Percentiles rank a stretch among this genome's conserved stretches.
Evolutionary conservation across 2,888 invertebrate species (phyloP).

Genomic region (Venusia cambrica): DNA sequence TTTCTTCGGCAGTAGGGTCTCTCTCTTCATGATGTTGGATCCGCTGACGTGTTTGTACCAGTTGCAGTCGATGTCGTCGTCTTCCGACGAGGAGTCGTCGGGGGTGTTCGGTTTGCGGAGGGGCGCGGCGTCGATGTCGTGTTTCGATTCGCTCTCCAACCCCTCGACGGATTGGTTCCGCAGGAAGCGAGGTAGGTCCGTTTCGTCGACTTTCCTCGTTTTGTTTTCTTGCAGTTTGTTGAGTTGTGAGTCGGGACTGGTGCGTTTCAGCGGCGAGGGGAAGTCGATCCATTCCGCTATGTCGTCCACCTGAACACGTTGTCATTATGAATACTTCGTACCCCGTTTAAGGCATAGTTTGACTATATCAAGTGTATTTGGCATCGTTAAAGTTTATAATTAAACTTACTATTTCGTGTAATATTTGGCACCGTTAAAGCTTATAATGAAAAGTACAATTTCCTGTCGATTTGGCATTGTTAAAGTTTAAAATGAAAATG

Average conservation of each 20-base stretch:
- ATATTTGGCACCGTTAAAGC: too few relatives aligned
- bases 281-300: conserved; percentile 70
- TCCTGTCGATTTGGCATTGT: too few relatives aligned
- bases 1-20: conserved; percentile 47
- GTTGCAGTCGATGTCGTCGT: conserved; percentile 35
- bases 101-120: conserved; percentile 52
- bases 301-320: conserved; percentile 71
- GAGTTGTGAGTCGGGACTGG: conserved; percentile 51
- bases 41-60: conserved; percentile 43
- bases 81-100: conserved; percentile 43
- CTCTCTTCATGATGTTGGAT: conserved; percentile 48
- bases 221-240: conserved; percentile 41
- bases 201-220: conserved; percentile 36
- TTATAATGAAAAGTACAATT: too few relatives aligned
- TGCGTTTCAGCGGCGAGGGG: conserved; percentile 55
- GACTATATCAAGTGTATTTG: too few relatives aligned
- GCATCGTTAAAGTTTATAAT: too few relatives aligned
- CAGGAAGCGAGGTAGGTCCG: conserved; percentile 54
- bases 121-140: conserved; percentile 37
- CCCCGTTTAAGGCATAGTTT: too few relatives aligned
- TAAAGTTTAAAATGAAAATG: too few relatives aligned
- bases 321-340: too few relatives aligned
- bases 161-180: conserved; percentile 73
- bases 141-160: conserved; percentile 51
- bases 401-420: too few relatives aligned